Conservation (phyloP, 2,113 vertebrate genomes). For the Perccottus glenii region DNA sequence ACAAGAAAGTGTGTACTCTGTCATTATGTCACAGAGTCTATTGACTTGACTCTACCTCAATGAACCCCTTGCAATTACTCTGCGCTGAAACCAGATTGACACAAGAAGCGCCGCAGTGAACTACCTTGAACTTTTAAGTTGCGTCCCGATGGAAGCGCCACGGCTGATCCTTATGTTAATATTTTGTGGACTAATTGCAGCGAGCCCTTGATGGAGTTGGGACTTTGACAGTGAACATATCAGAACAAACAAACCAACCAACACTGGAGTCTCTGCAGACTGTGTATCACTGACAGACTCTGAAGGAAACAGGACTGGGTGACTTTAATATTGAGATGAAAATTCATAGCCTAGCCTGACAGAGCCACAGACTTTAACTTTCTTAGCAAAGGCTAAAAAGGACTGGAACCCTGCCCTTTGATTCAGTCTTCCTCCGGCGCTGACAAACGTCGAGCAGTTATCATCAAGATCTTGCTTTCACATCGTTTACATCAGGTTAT, state of each 20-base stretch:
- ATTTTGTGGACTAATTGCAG: conserved; percentile 1
- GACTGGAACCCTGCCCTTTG: no score
- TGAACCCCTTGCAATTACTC: conserved; percentile 58
- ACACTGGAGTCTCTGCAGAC: no score
- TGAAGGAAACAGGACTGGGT: no score
- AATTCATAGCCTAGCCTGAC: no score
- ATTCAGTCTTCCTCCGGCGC: no score
- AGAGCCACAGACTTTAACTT: no score
- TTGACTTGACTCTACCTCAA: conserved; percentile 50
- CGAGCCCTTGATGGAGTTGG: conserved; percentile 25
- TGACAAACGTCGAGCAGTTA: no score
- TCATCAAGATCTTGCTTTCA: no score
- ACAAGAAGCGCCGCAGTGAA: conserved; percentile 28
- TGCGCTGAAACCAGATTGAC: conserved; percentile 36
- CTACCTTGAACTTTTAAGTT: conserved; percentile 62
- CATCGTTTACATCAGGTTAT: no score
- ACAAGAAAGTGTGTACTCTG: conserved; percentile 56
- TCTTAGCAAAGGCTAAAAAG: no score
- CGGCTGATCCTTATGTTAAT: conserved; percentile 44
- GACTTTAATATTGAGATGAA: no score
- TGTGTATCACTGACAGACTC: no score
- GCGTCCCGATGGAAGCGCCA: conserved; percentile 26
- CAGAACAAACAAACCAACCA: conserved; percentile 9
- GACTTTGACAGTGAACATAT: conserved; percentile 33
- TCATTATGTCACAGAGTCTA: conserved; percentile 55